Base-by-base conservation (phyloP, 2,113 vertebrate species). In the Python bivittatus region DNA sequence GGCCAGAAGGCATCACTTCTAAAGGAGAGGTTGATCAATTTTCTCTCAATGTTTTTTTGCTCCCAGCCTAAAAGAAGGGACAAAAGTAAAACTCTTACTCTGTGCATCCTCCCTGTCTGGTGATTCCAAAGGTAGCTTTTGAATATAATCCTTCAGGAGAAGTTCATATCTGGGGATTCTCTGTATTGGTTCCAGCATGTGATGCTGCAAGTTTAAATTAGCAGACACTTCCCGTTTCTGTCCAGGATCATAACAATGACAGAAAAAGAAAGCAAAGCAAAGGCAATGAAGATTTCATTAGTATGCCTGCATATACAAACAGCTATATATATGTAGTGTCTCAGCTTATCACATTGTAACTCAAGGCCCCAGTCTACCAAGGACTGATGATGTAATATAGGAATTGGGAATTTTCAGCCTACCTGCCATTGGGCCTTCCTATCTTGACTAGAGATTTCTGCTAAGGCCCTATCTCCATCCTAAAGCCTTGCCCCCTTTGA, bases 91-190 rank as follows among this genome's bases (percentile, higher is more conserved):
- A 33, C 84, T 60, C 98, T 98, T 94, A 99, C 99, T 98, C 93
- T 98, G 96, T 2, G 98, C 98, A 2, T 98, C 96, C 0, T 90
- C 94, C 58, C 90, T 95, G 96, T 99, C 98, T 0, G 96, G 96
- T 88, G 98, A 97, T 0, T 97, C 92, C 0, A 97, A 92, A 0
- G 98, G 98, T 1, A 99, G 97, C 85, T 97, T 99, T 94, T 93
- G 98, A 29, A 99, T 90, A 0, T 99, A 99, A n/a, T 99, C 98
- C 92, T 97, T 98, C 53, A 99, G 98, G 58, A 99, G 97, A 95
- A 99, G 98, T 93, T 99, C 98, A 0, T 99, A 99, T 83, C 98
- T 98, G 0, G 98, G 99, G n/a, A 99, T 97, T 92, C 99, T 98
- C 96, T 99, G 99, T 92, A 99, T 98, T 0, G 99, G 99, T 9